phyloP scores from a whole-genome alignment of 2,797 vertebrate genomes.

The Adrianichthys oophorus region DNA sequence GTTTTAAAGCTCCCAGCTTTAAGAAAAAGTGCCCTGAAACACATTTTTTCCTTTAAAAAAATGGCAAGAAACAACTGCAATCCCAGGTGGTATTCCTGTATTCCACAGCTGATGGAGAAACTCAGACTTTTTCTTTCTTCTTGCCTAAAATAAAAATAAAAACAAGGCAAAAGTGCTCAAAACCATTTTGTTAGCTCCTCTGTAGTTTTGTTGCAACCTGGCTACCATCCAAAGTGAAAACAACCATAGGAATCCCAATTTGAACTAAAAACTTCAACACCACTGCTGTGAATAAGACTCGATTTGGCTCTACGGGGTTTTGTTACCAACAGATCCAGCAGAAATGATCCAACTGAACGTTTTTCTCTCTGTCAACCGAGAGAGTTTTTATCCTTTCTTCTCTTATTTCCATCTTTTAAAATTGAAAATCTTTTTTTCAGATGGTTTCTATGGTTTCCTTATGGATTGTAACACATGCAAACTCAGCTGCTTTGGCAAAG shows the following conservation, averaged over 20 bases:
- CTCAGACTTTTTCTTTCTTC: neutral
- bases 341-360: too few species aligned
- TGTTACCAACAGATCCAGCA: neutral
- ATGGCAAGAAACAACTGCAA: neutral
- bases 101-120: neutral
- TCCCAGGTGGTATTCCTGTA: neutral
- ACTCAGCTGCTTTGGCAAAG: neutral
- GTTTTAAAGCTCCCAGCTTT: constrained; percentile 2
- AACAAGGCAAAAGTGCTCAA: neutral
- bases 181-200: neutral
- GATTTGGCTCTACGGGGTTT: neutral
- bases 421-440: neutral
- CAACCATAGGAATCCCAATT: neutral
- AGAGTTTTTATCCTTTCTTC: neutral
- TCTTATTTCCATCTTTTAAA: neutral
- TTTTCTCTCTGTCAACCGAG: too few species aligned
- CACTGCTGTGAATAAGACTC: neutral
- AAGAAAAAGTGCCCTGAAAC: neutral
- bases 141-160: neutral
- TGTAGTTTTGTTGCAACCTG: neutral
- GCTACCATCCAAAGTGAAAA: neutral
- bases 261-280: neutral
- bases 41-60: neutral
- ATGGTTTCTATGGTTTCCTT: neutral
- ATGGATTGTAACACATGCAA: neutral